phyloP scores from a whole-genome alignment of 2,797 vertebrate species.

The Vireo griseus region DNA sequence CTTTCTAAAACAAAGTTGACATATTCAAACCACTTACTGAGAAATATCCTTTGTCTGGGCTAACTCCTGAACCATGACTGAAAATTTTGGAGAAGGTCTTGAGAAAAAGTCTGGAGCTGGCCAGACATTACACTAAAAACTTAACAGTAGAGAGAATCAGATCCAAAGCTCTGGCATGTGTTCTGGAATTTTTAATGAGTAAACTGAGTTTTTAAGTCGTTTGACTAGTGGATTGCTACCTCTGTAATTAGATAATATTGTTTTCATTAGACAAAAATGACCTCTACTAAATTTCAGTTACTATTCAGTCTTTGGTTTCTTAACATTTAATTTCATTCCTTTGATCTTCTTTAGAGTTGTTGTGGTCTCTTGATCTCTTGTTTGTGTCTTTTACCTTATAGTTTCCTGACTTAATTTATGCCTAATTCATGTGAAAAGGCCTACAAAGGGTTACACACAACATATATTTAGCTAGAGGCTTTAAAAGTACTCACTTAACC shows the following conservation, averaged over 20 bases:
- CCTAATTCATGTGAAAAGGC: background rate
- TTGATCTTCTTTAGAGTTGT: background rate
- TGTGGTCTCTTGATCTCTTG: background rate
- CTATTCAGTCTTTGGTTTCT: background rate
- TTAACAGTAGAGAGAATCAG: background rate
- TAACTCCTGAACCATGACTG: background rate
- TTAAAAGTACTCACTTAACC: background rate
- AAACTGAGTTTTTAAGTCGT: background rate
- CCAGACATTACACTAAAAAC: background rate
- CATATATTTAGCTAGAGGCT: background rate
- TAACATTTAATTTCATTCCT: background rate
- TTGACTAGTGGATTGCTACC: background rate
- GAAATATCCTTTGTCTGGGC: background rate
- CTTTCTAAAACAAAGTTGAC: background rate
- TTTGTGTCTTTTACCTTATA: background rate
- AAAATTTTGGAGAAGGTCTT: background rate
- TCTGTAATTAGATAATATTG: background rate
- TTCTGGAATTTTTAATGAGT: background rate
- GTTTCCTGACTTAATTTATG: background rate
- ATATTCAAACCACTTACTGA: background rate
- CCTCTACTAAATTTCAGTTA: background rate
- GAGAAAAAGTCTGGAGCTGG: no score
- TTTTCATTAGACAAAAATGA: background rate
- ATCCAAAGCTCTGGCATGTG: background rate
- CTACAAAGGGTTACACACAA: background rate